Evolutionary conservation across 2,113 vertebrate species (phyloP).

Genomic region (Zosterops japonicus): DNA sequence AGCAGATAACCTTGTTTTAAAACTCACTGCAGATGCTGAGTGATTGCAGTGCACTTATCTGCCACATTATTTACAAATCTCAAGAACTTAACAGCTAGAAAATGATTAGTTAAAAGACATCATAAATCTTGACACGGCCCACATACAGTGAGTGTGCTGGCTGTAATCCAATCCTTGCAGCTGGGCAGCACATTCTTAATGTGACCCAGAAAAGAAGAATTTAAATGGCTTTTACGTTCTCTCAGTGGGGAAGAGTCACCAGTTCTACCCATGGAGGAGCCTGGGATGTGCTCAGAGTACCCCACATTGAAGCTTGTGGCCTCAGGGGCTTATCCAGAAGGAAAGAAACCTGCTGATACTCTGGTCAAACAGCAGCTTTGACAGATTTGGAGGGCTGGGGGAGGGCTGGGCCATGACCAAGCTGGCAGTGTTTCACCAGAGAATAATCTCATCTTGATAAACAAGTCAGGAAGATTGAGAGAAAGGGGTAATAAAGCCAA

Average conservation of each 20-base stretch:
- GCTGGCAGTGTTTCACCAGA: background rate
- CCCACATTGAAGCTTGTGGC: background rate
- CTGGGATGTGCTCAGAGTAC: background rate
- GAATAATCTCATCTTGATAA: background rate
- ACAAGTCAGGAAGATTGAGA: background rate
- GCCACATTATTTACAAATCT: background rate
- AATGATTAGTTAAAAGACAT: constrained; percentile 19
- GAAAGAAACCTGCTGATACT: fast-evolving
- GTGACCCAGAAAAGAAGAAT: background rate
- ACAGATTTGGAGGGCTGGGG: background rate
- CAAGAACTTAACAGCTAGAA: constrained; percentile 10
- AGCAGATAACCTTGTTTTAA: background rate
- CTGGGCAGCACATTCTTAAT: background rate
- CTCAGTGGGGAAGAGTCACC: background rate
- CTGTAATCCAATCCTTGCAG: background rate
- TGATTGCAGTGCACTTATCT: background rate
- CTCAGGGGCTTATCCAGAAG: background rate
- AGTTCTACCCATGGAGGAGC: background rate
- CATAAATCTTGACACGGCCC: constrained; percentile 12
- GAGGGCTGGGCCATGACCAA: background rate
- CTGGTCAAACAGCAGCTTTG: background rate
- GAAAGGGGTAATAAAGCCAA: background rate
- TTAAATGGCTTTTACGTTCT: background rate
- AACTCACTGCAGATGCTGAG: background rate
- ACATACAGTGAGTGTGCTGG: background rate